A percentile compares a stretch with the other conserved stretches of the same genome.
Conservation (phyloP, 2,797 vertebrate genomes). For the Cyclura pinguis region DNA sequence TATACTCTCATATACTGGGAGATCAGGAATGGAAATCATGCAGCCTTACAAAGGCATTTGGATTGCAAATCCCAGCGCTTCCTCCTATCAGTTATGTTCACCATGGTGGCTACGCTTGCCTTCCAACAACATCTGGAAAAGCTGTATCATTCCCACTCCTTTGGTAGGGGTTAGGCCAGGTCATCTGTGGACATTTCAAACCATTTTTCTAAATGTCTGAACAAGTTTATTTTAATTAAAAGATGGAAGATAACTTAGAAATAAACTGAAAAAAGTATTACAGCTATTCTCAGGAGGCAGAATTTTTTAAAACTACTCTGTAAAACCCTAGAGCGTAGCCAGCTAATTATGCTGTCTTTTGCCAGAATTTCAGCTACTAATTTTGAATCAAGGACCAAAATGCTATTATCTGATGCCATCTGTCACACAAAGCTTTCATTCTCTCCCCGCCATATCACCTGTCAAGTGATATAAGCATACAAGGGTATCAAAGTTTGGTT, state of each 20-base stretch:
- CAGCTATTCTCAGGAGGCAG: background rate
- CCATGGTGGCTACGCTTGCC: too few relatives aligned
- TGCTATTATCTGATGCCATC: background rate
- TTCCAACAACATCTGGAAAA: too few relatives aligned
- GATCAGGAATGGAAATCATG: too few relatives aligned
- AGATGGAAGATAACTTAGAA: background rate
- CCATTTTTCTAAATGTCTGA: background rate
- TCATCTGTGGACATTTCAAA: background rate
- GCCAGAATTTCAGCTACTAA: background rate
- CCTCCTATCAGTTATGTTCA: too few relatives aligned
- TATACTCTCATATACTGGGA: background rate
- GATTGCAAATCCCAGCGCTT: too few relatives aligned
- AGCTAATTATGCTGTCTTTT: background rate
- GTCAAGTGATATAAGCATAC: background rate
- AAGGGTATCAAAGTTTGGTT: background rate
- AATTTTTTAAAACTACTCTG: background rate
- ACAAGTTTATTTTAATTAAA: background rate
- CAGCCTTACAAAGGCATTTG: too few relatives aligned
- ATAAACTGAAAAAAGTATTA: background rate
- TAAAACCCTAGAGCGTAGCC: background rate
- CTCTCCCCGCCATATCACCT: background rate
- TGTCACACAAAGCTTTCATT: background rate
- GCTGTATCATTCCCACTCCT: background rate
- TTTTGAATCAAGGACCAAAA: background rate
- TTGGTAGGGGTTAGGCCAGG: too few relatives aligned